Evolutionary conservation across 37 sponge, comb jelly and placozoan species (phyloP).

Genomic region (Spongia lamella): DNA sequence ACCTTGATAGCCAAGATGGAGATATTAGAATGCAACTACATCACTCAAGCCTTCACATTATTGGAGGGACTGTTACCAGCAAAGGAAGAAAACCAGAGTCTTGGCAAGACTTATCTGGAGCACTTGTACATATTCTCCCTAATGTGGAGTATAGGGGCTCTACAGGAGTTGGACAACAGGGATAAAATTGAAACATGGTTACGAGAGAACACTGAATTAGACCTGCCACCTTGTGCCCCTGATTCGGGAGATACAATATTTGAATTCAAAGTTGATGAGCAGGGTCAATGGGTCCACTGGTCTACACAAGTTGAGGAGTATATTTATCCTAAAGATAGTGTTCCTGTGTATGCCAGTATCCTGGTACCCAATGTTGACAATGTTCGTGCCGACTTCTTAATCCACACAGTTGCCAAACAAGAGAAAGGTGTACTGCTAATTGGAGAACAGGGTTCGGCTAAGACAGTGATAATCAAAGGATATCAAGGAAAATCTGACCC

Average conservation of each 20-base stretch:
- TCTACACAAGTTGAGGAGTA: slow-evolving; percentile 82
- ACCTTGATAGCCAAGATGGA: slow-evolving; percentile 85
- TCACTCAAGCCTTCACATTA: slow-evolving; percentile 75
- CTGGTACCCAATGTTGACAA: slow-evolving; percentile 99
- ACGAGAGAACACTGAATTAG: slow-evolving; percentile 75
- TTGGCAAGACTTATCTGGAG: slow-evolving; percentile 65
- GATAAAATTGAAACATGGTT: slow-evolving; percentile 89
- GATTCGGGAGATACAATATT: slow-evolving; percentile 91
- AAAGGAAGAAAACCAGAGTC: slow-evolving; percentile 77
- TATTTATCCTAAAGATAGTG: slow-evolving; percentile 86
- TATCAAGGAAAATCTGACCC: slow-evolving; percentile 88
- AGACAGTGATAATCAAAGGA: slow-evolving; percentile 98
- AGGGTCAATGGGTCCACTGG: slow-evolving; percentile 95
- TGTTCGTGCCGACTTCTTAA: slow-evolving; percentile 97
- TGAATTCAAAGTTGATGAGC: slow-evolving; percentile 85
- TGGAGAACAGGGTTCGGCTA: slow-evolving; percentile 98
- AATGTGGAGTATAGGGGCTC: slow-evolving; percentile 98
- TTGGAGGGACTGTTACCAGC: slow-evolving; percentile 90
- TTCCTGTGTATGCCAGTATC: slow-evolving; percentile 87
- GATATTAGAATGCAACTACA: slow-evolving; percentile 88
- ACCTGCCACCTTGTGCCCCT: slow-evolving; percentile 61
- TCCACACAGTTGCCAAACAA: slow-evolving; percentile 94
- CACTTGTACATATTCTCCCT: slow-evolving; percentile 91
- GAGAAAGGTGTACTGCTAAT: slow-evolving; percentile 90
- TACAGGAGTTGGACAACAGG: slow-evolving; percentile 91